These are phyloP conservation scores for Chaetorhynchus papuensis DNA, from an alignment of 2,113 vertebrate species.

Conservation along the genomic window DNA sequence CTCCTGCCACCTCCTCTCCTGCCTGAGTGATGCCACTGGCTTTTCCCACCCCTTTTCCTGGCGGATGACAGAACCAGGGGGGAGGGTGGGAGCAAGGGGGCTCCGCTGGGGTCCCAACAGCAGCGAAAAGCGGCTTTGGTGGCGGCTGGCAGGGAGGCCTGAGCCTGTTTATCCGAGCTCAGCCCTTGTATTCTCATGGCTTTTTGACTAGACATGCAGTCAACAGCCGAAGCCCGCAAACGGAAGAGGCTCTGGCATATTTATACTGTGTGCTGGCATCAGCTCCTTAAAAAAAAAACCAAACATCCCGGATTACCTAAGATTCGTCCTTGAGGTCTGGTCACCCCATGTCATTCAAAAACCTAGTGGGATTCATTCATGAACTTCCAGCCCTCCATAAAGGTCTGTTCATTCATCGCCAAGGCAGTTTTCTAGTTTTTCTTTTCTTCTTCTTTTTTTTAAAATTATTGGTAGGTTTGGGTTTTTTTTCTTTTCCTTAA, in stretches of 20 bases:
- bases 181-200: neutral
- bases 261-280: constrained; percentile 44
- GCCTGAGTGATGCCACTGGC: neutral
- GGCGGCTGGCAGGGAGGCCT: neutral
- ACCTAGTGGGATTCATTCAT: constrained; percentile 61
- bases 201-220: constrained; percentile 50
- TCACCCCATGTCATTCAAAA: constrained; percentile 49
- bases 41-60: neutral
- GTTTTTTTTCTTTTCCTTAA: neutral
- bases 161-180: neutral
- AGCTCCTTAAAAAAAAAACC: neutral
- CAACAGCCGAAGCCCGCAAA: constrained; percentile 7
- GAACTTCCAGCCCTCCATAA: constrained; percentile 58
- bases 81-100: neutral
- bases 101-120: neutral
- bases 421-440: neutral
- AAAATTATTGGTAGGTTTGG: neutral
- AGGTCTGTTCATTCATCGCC: constrained; percentile 63
- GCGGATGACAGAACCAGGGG: neutral
- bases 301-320: constrained; percentile 12
- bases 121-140: neutral
- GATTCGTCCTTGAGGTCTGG: constrained; percentile 43
- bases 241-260: constrained; percentile 51
- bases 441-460: neutral
- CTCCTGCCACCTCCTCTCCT: neutral